These are phyloP conservation scores for Drosophila anomelani DNA, from an alignment of 2,888 invertebrate species.

Conservation along the genomic window DNA sequence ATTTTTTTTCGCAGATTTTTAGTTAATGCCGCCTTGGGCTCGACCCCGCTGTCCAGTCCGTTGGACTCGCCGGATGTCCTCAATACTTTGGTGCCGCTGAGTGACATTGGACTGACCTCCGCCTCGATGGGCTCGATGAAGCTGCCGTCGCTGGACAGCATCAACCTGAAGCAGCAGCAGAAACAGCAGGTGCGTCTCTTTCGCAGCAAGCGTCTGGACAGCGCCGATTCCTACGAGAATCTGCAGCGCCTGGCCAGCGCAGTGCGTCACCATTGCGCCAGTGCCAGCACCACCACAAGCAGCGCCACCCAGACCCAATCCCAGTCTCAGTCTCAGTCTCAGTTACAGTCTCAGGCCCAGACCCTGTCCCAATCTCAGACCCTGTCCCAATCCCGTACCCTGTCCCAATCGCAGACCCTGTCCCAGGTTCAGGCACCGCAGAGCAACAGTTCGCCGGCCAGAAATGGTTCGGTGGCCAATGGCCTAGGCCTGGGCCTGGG, in stretches of 20 bases:
- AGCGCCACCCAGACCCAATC: slow-evolving; percentile 30
- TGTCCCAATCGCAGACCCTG: slow-evolving; percentile 4
- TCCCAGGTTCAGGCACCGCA: slow-evolving; percentile 7
- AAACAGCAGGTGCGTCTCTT: slow-evolving; percentile 83
- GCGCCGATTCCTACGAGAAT: slow-evolving; percentile 83
- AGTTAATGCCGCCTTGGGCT: slow-evolving; percentile 92
- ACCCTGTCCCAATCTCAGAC: not conserved
- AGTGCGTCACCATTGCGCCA: slow-evolving; percentile 64
- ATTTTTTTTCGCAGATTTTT: slow-evolving; percentile 87
- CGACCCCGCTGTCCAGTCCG: slow-evolving; percentile 92
- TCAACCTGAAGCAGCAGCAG: slow-evolving; percentile 80
- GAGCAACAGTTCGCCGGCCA: slow-evolving; percentile 56
- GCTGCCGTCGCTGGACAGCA: slow-evolving; percentile 84
- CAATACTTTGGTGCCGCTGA: slow-evolving; percentile 84
- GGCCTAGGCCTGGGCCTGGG: slow-evolving; percentile 58
- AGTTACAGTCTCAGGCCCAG: slow-evolving; percentile 5
- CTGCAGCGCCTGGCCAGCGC: slow-evolving; percentile 83
- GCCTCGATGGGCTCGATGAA: slow-evolving; percentile 84
- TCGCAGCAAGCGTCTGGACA: slow-evolving; percentile 79
- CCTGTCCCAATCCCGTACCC: slow-evolving; percentile 1
- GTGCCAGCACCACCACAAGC: slow-evolving; percentile 34
- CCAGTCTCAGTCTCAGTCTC: slow-evolving; percentile 11
- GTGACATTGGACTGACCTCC: slow-evolving; percentile 84
- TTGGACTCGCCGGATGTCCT: slow-evolving; percentile 91
- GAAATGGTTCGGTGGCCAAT: slow-evolving; percentile 57